Evolutionary conservation across 2,888 invertebrate species (phyloP), one percentile per base, ranked within the genome.

Genomic region (Heliconius ethilla): DNA sequence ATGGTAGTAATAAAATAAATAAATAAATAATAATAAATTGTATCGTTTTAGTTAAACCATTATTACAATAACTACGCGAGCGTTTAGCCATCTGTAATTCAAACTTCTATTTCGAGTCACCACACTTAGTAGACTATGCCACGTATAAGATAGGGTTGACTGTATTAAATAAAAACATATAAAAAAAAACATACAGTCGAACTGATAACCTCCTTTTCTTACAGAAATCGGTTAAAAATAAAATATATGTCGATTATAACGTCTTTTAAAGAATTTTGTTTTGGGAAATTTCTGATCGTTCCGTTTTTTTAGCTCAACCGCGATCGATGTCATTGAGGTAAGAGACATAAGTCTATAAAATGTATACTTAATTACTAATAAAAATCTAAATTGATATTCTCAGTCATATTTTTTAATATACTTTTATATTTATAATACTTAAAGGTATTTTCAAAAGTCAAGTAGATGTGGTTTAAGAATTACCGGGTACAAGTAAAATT

Each of bases 71-170:
- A 72, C 33, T n/a, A 33, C n/a, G 55, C 62, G 72, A 69, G n/a
- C n/a, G 33, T 70, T 51, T 37, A 78, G 72, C 80, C 78, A 78
- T 37, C 76, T 77, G 77, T 76, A 82, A 73, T 81, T 78, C 76
- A 81, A 77, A 78, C 79, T 79, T 82, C 83, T 83, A 84, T 83
- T 83, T 82, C 80, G 79, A 83, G 69, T 45, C 69, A 67, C 67
- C 37, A 76, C 78, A 80, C 80, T 82, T 78, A 81, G 77, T 82
- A 73, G 78, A 81, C 77, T 81, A 79, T 78, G 78, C 70, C 78
- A 77, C 72, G 79, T 55, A 22, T 62, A 67, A 15, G 18, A 51
- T 67, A 75, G 75, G 67, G 74, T 62, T 69, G 73, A 65, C 27
- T 27, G 27, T 13, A 13, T 10, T 37, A 2, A 13, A 67, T 33